Base-by-base conservation (phyloP, 2,888 invertebrate genomes). In the Ernsta delagoae region DNA sequence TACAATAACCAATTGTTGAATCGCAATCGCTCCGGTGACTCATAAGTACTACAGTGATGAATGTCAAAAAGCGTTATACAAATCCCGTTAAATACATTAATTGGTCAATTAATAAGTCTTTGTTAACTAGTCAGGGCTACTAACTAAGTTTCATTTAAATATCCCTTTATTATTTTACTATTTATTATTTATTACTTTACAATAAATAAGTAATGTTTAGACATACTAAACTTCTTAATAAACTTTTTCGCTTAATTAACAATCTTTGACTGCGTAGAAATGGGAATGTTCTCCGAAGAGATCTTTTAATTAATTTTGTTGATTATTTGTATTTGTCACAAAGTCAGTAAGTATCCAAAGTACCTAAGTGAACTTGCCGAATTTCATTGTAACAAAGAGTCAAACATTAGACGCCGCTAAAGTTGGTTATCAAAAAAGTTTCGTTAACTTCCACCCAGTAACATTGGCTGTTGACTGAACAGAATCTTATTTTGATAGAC, bases 401-500 rank as follows among this genome's bases (percentile, higher is more conserved):
- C 54, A 54, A 63, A 53, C 39, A 41, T 54, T 53, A 53, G 63
- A 41, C 41, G 41, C 24, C 41, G 41, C 39, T 50, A 63, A 63
- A 63, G 53, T 63, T 53, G 53, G 11, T 63, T 63, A 63, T 63
- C 62, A 63, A 53, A 63, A 63, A 63, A 63, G 53, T 63, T 63
- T 63, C 39, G 16, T 53, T 63, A 53, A 63, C 39, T 63, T 16
- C 12, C 39, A 63, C 16, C 50, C 36, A 34, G 7, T 45, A 53
- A 8, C 61, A 50, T 34, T 36, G 45, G 48, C 34, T 53, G 16
- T 24, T 62, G 62, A 39, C 24, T 36, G 41, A 53, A 53, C 41
- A 48, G 36, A 57, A 54, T 24, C 53, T 24, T 16, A 24, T 53
- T n/a, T 16, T 50, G 16, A 50, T 24, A 50, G 50, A 24, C 8